Base-by-base conservation (phyloP, 2,888 invertebrate species). In the Pachymerium ferrugineum region DNA sequence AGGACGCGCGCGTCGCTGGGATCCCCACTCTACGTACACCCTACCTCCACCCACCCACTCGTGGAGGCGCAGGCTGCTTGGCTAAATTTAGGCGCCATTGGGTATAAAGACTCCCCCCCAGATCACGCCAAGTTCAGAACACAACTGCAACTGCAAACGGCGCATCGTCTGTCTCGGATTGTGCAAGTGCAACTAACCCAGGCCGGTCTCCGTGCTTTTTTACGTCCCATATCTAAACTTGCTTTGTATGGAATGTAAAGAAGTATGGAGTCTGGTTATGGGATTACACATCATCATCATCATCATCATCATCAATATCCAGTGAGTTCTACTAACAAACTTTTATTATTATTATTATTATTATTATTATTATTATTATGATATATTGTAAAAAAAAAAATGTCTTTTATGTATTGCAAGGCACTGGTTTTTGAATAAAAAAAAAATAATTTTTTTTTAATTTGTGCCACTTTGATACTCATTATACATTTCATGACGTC, bases 221-320 rank as follows among this genome's bases (percentile, higher is more conserved):
- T 92, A 92, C 92, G 92, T 92, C 91, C 92, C 92, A 92, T 92
- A 93, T 80, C 79, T 81, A 77, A 84, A 83, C 86, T 87, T 85
- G 85, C 88, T 78, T 78, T 89, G 85, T 93, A 93, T 93, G 93
- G 93, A 94, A 94, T 93, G 93, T 93, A 93, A 93, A 93, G 94
- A 94, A 94, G 93, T 93, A 91, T 91, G 91, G 91, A 76, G 77
- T 74, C 72, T 74, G 22, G 6, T 38, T 29, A 12, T 31, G 70
- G 33, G 33, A 70, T 19, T 16, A 28, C 16, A n/a, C 70, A 31
- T 31, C n/a, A n/a, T n/a, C n/a, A n/a, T n/a, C n/a, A n/a, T 33
- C 5, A 33, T 12, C 5, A 33, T 33, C 5, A 8, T 33, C 33
- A 8, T 33, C 33, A 8, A 8, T 8, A 33, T 33, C 33, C 6